phyloP scores from a whole-genome alignment of 2,888 invertebrate genomes.

The Tortricodes alternella region DNA sequence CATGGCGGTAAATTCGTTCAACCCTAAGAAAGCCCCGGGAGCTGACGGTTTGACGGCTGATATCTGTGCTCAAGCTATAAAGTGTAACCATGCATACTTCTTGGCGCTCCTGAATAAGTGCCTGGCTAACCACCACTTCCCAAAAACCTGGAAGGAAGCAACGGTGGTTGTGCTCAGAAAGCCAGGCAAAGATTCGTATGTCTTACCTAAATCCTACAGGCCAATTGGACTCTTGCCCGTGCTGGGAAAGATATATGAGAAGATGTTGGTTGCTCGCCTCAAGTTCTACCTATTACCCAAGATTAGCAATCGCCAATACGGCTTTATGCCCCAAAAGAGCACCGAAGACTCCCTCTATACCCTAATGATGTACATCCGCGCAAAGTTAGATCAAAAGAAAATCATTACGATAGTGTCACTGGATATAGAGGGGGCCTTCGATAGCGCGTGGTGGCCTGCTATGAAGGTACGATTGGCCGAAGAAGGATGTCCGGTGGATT shows the following conservation, averaged over 20 bases:
- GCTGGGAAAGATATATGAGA: constrained; percentile 28
- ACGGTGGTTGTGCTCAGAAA: background rate
- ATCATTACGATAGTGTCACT: constrained; percentile 16
- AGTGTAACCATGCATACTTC: background rate
- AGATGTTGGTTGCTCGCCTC: constrained; percentile 22
- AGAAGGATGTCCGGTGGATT: constrained; percentile 14
- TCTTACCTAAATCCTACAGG: background rate
- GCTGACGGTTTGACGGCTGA: background rate
- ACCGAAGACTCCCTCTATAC: too few species aligned
- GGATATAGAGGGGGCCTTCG: constrained; percentile 32
- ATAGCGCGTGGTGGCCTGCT: constrained; percentile 32
- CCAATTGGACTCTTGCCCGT: constrained; percentile 30
- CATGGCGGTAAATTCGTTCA: background rate
- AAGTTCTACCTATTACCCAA: constrained; percentile 8
- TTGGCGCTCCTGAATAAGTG: background rate
- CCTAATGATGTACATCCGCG: constrained; percentile 10
- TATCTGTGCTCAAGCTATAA: background rate
- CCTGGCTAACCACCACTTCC: background rate
- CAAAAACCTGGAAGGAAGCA: background rate
- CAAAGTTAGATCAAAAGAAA: background rate
- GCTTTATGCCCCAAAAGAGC: constrained; percentile 31
- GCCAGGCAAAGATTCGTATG: background rate
- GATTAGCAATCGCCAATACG: constrained; percentile 26
- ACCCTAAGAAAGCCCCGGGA: constrained; percentile 4
- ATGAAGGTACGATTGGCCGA: constrained; percentile 24